Evolutionary conservation across 2,113 vertebrate genomes (phyloP).

Genomic region (Microcebus tavaratra): DNA sequence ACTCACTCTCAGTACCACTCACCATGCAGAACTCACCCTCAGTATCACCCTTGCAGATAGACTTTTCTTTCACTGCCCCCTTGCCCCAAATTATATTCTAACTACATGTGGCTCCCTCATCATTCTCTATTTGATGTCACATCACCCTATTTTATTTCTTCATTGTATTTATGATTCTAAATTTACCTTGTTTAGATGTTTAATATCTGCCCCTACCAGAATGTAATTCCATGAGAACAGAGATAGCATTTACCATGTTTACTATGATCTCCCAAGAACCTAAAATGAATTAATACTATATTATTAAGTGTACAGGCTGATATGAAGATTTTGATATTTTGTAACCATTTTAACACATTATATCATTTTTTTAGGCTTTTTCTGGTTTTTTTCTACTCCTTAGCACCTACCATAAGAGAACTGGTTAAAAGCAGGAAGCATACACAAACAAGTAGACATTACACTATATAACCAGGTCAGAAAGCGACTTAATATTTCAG

Average conservation of each 20-base stretch:
- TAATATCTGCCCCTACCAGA: background rate
- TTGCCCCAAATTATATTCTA: background rate
- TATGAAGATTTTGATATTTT: background rate
- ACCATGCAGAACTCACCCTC: background rate
- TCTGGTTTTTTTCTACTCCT: background rate
- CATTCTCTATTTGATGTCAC: background rate
- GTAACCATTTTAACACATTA: background rate
- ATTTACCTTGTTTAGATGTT: background rate
- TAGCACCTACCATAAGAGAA: background rate
- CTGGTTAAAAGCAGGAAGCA: background rate
- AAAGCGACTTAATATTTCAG: background rate
- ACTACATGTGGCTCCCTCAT: background rate
- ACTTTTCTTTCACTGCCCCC: background rate
- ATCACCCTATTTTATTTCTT: background rate
- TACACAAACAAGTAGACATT: background rate
- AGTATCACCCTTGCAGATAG: background rate
- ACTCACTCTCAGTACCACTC: background rate
- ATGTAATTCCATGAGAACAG: slow-evolving; percentile 10
- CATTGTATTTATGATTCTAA: background rate
- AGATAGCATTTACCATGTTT: background rate
- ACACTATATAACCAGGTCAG: background rate
- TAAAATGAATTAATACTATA: background rate
- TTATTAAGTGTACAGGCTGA: background rate
- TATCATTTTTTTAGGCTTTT: background rate
- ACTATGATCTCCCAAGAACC: background rate